phyloP scores from a whole-genome alignment of 2,797 vertebrate species.

The Myoxocephalus aenaeus region DNA sequence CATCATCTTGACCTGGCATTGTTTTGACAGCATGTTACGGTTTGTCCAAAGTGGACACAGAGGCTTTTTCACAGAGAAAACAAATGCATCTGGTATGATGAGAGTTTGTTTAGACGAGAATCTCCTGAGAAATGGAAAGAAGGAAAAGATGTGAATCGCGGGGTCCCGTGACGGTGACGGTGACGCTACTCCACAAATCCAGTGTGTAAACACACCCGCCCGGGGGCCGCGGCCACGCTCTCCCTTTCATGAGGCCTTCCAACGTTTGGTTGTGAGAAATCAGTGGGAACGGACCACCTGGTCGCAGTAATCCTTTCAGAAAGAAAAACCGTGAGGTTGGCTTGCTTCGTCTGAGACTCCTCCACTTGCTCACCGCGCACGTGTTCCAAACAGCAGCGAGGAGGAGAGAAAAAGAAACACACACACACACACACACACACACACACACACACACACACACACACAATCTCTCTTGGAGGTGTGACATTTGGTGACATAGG shows the following conservation, averaged over 20 bases:
- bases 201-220: constrained; percentile 38
- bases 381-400: constrained; percentile 45
- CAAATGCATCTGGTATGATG: constrained; percentile 7
- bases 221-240: constrained; percentile 13
- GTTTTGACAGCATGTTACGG: constrained; percentile 8
- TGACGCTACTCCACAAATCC: constrained; percentile 1
- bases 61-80: neutral
- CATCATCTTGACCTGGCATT: neutral
- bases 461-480: neutral
- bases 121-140: constrained; percentile 4
- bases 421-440: neutral
- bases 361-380: constrained; percentile 5
- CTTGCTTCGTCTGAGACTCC: constrained; percentile 40
- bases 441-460: neutral
- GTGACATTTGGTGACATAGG: constrained; percentile 52
- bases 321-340: constrained; percentile 9
- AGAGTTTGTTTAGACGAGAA: constrained; percentile 21
- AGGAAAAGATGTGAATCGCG: constrained; percentile 11
- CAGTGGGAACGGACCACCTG: constrained; percentile 54
- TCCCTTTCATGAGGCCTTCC: constrained; percentile 54
- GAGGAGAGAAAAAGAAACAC: neutral
- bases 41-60: constrained; percentile 19
- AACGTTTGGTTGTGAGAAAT: constrained; percentile 41
- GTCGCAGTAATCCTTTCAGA: constrained; percentile 42
- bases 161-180: neutral